Evolutionary conservation across 2,888 invertebrate species (phyloP), one percentile per base, ranked within the genome.

Genomic region (Prenolepis imparis): DNA sequence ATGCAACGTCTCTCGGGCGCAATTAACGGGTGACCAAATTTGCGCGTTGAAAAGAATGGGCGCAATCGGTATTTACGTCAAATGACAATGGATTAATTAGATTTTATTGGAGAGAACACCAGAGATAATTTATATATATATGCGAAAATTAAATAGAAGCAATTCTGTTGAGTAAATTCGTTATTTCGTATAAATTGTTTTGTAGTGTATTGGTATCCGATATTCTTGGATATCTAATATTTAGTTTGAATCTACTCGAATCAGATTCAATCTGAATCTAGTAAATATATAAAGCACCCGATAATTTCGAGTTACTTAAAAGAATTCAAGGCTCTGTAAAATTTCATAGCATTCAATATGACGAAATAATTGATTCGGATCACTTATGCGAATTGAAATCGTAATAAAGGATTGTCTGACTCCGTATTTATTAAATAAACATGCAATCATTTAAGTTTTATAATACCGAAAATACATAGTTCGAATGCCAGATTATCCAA

Each of bases 21-120:
- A 32, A 73, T 73, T 63, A 68, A 41, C 64, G 21, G 36, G n/a
- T 55, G 52, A 44, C 15, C 48, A 18, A 61, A 81, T 72, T 77
- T 32, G 32, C 15, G n/a, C 3, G 21, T 59, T 80, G 41, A 70
- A 70, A 70, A 70, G 24, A 67, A 57, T 28, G 11, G 9, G 4
- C n/a, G 24, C 15, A 32, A 8, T 36, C 8, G 15, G n/a, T 57
- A 57, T 66, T 64, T 77, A 28, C 24, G n/a, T n/a, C 12, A 8
- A 68, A 68, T 28, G 28, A 28, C 21, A 15, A 44, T 21, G 15
- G 44, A 80, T 59, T 70, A 70, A 70, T 78, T 59, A n/a, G 9
- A 70, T 59, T 61, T 70, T 70, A 44, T 32, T 32, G 36, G 8
- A 32, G 44, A 59, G 6, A 28, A 41, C 8, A 4, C 15, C 28